Evolutionary conservation across 1,140 invertebrate genomes (phyloP).

Genomic region (Bombus haemorrhoidalis): DNA sequence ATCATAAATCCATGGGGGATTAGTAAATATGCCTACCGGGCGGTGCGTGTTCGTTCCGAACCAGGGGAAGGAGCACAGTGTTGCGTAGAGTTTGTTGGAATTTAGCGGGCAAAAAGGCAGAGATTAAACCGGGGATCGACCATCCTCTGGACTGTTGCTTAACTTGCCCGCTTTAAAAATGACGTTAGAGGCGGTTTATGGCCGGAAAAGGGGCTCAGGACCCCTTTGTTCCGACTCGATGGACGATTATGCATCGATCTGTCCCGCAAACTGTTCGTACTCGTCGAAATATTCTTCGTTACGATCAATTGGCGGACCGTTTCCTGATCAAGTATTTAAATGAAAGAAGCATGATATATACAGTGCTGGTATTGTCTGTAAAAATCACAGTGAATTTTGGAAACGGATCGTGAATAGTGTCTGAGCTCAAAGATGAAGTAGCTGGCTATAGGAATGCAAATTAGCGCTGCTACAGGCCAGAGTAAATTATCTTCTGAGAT

Average conservation of each 20-base stretch:
- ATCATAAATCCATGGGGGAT: conserved; percentile 49
- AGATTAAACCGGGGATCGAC: conserved; percentile 32
- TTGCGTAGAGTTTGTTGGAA: conserved; percentile 28
- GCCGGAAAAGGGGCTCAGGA: background rate
- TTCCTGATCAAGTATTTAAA: background rate
- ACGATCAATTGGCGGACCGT: background rate
- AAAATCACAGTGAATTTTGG: background rate
- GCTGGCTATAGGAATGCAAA: conserved; percentile 18
- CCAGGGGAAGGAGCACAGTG: background rate
- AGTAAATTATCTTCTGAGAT: background rate
- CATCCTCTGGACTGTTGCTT: background rate
- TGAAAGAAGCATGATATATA: background rate
- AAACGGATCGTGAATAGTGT: background rate
- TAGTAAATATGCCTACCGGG: conserved; percentile 43
- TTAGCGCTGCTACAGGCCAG: background rate
- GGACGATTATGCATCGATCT: background rate
- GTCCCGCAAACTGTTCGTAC: background rate
- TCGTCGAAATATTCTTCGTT: background rate
- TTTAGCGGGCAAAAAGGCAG: conserved; percentile 17
- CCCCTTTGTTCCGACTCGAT: background rate
- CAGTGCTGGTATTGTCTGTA: background rate
- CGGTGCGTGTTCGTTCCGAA: conserved; percentile 9
- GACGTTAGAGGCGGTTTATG: background rate
- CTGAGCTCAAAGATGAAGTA: conserved; percentile 14
- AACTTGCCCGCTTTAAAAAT: conserved; percentile 6